A percentile compares a stretch with the other conserved stretches of the same genome.
phyloP scores from a whole-genome alignment of 2,797 vertebrate species.

The Xenops minutus region DNA sequence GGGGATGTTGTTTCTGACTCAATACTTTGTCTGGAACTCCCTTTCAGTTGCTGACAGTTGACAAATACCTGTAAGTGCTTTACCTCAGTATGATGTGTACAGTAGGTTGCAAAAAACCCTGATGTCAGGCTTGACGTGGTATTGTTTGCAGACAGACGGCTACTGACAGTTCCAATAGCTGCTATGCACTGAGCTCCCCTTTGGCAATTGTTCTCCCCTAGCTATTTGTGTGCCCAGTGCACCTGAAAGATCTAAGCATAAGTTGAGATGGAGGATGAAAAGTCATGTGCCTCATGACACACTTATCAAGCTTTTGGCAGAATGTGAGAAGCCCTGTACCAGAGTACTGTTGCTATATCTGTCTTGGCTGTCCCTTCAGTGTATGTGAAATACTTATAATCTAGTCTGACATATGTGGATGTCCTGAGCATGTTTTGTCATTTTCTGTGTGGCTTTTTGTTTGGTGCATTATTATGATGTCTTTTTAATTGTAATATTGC shows the following conservation, averaged over 20 bases:
- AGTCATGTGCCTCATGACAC: neutral
- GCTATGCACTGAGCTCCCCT: neutral
- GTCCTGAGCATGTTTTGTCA: neutral
- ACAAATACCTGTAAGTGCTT: neutral
- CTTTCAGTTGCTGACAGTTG: neutral
- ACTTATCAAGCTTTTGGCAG: neutral
- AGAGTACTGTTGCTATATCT: neutral
- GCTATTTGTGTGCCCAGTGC: neutral
- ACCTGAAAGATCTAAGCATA: neutral
- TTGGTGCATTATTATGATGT: neutral
- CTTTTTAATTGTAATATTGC: neutral
- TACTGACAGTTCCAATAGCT: neutral
- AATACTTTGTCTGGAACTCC: neutral
- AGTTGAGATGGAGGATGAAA: neutral
- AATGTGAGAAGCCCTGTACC: neutral
- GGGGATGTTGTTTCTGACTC: neutral
- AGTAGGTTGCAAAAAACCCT: neutral
- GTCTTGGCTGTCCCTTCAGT: neutral
- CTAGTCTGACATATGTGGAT: neutral
- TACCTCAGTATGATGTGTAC: neutral
- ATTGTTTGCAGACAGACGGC: neutral
- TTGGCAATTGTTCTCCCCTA: neutral
- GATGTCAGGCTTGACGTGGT: neutral
- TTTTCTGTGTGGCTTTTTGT: neutral
- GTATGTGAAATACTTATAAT: neutral